Percentiles rank a stretch among this genome's conserved stretches.
phyloP scores from a whole-genome alignment of 2,888 invertebrate species.

The Pandemis heparana region DNA sequence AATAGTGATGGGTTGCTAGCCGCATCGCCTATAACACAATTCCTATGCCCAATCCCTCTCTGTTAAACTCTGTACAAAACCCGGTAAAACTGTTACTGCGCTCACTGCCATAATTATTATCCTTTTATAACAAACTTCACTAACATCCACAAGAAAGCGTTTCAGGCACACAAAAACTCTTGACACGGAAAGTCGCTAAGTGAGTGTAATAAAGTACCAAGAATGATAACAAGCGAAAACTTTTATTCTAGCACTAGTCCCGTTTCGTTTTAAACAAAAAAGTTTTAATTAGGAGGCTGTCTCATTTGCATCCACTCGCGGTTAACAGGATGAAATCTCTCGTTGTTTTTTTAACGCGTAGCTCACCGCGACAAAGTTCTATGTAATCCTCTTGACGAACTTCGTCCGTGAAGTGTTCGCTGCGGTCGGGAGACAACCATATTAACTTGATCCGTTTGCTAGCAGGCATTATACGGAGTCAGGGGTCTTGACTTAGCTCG shows the following conservation, averaged over 20 bases:
- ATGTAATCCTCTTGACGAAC: too few relatives aligned
- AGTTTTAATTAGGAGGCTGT: slow-evolving; percentile 43
- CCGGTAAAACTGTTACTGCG: too few relatives aligned
- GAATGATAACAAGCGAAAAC: slow-evolving; percentile 57
- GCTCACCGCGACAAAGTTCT: slow-evolving; percentile 1
- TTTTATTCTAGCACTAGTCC: slow-evolving; percentile 23
- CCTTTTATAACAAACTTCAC: not conserved
- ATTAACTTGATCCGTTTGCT: too few relatives aligned
- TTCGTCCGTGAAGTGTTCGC: too few relatives aligned
- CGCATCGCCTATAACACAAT: too few relatives aligned
- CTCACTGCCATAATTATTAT: too few relatives aligned
- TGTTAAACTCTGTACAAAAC: too few relatives aligned
- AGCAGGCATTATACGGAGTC: too few relatives aligned
- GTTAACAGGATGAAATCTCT: slow-evolving; percentile 30
- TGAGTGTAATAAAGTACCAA: slow-evolving; percentile 20
- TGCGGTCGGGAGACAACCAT: too few relatives aligned
- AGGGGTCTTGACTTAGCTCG: too few relatives aligned
- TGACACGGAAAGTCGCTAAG: slow-evolving; percentile 14
- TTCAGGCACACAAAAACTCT: not conserved
- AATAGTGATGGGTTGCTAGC: too few relatives aligned
- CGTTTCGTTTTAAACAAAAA: slow-evolving; percentile 39
- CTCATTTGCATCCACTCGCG: slow-evolving; percentile 37
- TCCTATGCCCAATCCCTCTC: too few relatives aligned
- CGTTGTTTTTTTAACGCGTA: slow-evolving; percentile 24
- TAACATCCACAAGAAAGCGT: slow-evolving; percentile 6